phyloP scores from a whole-genome alignment of 1,140 invertebrate genomes.

The Callitettix versicolor region DNA sequence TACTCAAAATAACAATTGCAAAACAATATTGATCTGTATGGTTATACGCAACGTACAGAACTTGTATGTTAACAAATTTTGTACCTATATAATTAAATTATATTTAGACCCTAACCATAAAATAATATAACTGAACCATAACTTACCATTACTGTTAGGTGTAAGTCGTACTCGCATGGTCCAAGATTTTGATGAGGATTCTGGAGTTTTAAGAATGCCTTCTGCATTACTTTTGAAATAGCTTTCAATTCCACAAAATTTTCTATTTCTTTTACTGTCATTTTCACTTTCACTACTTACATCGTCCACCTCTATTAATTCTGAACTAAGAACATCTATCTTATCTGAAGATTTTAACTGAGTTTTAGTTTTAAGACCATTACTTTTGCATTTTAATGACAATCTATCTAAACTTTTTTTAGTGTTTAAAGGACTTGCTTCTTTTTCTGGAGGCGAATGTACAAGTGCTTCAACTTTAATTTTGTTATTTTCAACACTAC shows the following conservation, averaged over 20 bases:
- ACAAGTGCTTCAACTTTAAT: not conserved
- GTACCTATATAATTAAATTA: too few species aligned
- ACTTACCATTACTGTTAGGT: too few species aligned
- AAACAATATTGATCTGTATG: too few species aligned
- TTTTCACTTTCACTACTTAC: not conserved
- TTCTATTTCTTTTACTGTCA: not conserved
- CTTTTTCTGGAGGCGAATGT: not conserved
- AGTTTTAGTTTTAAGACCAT: not conserved
- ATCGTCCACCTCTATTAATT: not conserved
- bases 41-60: too few species aligned
- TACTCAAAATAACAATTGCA: too few species aligned
- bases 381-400: not conserved
- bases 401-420: conserved; percentile 1
- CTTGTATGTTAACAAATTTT: too few species aligned
- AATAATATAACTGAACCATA: too few species aligned
- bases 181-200: not conserved
- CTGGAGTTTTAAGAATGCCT: too few species aligned
- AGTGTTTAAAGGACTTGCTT: not conserved
- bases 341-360: not conserved
- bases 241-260: not conserved
- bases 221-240: not conserved
- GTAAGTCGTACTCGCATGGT: not conserved
- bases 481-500: not conserved
- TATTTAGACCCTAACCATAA: too few species aligned
- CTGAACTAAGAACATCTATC: conserved; percentile 8